Conservation (phyloP, 2,888 invertebrate genomes). For the Diploptera punctata region DNA sequence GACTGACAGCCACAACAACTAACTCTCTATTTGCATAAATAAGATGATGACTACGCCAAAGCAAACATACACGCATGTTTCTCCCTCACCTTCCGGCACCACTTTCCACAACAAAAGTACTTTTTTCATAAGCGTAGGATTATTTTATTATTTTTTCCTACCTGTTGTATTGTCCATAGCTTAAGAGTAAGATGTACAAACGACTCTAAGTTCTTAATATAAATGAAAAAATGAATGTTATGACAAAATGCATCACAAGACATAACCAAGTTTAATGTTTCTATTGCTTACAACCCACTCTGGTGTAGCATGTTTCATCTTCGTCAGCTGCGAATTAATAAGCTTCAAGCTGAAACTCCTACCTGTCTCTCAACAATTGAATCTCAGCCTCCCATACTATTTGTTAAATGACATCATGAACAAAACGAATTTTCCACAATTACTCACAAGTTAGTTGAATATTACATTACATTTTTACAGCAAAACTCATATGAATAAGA, state of each 20-base stretch:
- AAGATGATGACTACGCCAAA: constrained; percentile 7
- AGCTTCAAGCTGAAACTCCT: not conserved
- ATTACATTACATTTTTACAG: no score
- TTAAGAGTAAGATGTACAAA: not conserved
- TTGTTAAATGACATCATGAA: no score
- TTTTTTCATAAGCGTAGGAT: not conserved
- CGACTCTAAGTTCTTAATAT: no score
- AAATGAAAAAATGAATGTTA: not conserved
- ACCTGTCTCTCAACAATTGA: no score
- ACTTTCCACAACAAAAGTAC: not conserved
- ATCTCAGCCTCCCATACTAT: no score
- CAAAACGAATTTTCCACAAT: no score
- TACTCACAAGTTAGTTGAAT: no score
- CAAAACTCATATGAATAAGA: no score
- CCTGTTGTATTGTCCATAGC: not conserved
- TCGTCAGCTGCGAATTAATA: not conserved
- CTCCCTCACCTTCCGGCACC: not conserved
- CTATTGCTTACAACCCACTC: not conserved
- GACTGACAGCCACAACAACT: constrained; percentile 15
- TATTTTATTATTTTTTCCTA: constrained; percentile 4
- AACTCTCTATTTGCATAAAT: constrained; percentile 9
- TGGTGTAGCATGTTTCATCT: not conserved
- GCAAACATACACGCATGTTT: not conserved
- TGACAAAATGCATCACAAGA: no score
- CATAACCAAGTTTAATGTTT: no score